Base-by-base conservation (phyloP, 2,888 invertebrate genomes). In the Merodon equestris region DNA sequence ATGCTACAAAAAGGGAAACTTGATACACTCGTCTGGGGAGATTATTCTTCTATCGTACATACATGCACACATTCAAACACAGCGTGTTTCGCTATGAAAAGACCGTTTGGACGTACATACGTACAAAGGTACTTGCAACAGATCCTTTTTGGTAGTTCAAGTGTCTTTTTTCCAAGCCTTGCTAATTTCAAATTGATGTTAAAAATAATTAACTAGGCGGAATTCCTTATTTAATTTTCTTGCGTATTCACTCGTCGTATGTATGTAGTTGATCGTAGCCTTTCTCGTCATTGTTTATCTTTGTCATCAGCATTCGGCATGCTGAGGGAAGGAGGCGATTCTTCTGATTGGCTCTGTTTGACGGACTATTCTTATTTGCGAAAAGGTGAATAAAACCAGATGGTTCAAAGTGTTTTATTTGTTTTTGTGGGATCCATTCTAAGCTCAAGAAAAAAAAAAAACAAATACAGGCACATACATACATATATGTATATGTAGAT, bases 181-280 rank as follows among this genome's bases (percentile, higher is more conserved):
- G 73, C 64, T 76, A 70, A 76, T 76, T 71, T 70, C 45, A 64
- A 79, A 79, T 60, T 74, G 64, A 79, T 79, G 76, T 75, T 60
- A 75, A 81, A 81, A 81, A 81, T 81, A 81, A 81, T 81, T 81
- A 75, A 75, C 75, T 75, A 81, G 75, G 81, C 64, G 66, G 70
- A 81, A 74, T 81, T 81, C 81, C 81, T 71, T 63, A 66, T 56
- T 66, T 67, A 74, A 66, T 57, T 57, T 75, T 60, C 50, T 63
- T 50, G 57, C 57, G 56, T 48, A 15, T n/a, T 45, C 34, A 48
- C 40, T 40, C 3, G 40, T 40, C n/a, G 40, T 40, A 27, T n/a
- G 38, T 45, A 13, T 56, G 36, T 17, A 10, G 36, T 36, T 9
- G n/a, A 27, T 27, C 27, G 27, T 27, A 27, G 27, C 27, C 27